phyloP scores from a whole-genome alignment of 2,113 vertebrate genomes.

The Clarias gariepinus region DNA sequence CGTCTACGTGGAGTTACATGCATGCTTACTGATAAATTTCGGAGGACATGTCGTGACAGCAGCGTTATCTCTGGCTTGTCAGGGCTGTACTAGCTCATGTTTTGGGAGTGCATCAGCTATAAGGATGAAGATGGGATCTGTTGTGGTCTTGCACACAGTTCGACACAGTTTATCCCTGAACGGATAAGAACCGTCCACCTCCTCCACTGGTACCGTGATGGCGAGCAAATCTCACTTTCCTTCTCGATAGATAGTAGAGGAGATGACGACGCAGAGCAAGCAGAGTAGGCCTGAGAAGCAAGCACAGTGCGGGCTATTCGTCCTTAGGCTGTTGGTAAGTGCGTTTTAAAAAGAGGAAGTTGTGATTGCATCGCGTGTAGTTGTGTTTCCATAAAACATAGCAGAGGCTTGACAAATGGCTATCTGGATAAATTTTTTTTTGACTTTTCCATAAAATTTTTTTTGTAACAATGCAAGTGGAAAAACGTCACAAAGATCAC shows the following conservation, averaged over 20 bases:
- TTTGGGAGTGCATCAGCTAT: conserved; percentile 9
- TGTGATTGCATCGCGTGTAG: neutral
- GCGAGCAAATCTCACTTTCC: conserved; percentile 28
- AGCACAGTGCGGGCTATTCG: neutral
- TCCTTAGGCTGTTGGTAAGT: neutral
- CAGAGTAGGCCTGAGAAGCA: neutral
- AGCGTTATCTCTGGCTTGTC: conserved; percentile 54
- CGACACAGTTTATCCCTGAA: conserved; percentile 12
- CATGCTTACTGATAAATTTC: conserved; percentile 47
- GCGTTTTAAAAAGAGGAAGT: neutral
- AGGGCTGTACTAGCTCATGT: conserved; percentile 30
- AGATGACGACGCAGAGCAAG: neutral
- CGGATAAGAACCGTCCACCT: neutral
- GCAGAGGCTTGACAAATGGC: neutral
- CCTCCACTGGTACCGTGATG: too few species aligned
- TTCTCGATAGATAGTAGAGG: conserved; percentile 27
- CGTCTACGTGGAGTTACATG: conserved; percentile 8
- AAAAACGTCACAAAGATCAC: neutral
- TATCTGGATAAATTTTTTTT: neutral
- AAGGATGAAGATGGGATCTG: neutral
- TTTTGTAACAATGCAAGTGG: neutral
- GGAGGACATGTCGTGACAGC: conserved; percentile 28
- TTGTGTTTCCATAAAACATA: neutral
- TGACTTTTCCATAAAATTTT: neutral
- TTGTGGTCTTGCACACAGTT: neutral